Evolutionary conservation across 1,140 invertebrate genomes (phyloP).

Genomic region (Tetranychus cinnabarinus): DNA sequence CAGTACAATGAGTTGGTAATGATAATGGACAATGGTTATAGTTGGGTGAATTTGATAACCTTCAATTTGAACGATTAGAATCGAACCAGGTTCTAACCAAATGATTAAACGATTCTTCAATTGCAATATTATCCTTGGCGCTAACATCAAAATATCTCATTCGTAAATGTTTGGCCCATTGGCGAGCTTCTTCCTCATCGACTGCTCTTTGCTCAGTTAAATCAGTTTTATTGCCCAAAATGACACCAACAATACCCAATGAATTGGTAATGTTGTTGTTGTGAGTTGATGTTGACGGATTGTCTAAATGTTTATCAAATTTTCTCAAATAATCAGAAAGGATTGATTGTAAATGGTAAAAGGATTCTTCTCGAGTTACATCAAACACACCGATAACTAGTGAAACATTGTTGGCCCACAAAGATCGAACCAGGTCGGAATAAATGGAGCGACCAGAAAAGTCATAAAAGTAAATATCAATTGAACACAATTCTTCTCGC

Average conservation of each 20-base stretch:
- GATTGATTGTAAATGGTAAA: background rate
- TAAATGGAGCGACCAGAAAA: conserved; percentile 4
- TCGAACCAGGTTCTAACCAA: conserved; percentile 1
- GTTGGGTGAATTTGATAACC: too few relatives aligned
- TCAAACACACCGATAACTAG: conserved; percentile 6
- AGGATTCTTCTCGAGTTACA: conserved; percentile 3
- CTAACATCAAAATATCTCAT: conserved; percentile 7
- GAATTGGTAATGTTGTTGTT: too few relatives aligned
- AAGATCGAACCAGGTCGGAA: background rate
- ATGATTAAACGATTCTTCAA: conserved; percentile 5
- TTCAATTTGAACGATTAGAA: too few relatives aligned
- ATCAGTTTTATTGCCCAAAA: conserved; percentile 9
- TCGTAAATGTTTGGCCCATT: conserved; percentile 3
- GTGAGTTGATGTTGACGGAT: background rate
- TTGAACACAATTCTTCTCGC: background rate
- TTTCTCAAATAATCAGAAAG: background rate
- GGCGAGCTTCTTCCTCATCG: background rate
- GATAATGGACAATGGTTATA: too few relatives aligned
- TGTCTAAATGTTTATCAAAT: background rate
- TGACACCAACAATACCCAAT: background rate
- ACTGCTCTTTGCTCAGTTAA: conserved; percentile 1
- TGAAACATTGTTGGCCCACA: background rate
- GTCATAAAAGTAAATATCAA: conserved; percentile 6
- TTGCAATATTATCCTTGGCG: background rate
- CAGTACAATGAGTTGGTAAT: too few relatives aligned